Evolutionary conservation across 2,113 vertebrate genomes (phyloP).

Genomic region (Furnarius figulus): DNA sequence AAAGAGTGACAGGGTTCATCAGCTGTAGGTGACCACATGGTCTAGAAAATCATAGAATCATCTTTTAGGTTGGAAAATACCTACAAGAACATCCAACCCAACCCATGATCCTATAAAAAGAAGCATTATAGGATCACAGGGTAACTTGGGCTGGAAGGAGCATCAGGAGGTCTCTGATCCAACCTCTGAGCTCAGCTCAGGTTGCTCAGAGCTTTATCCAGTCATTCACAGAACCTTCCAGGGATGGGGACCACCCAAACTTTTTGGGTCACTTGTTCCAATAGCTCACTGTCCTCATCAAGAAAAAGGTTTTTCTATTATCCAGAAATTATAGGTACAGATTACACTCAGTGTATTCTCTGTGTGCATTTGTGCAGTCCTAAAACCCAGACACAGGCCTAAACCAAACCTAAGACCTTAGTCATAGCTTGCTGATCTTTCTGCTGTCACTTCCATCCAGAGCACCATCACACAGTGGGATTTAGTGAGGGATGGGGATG

Average conservation of each 20-base stretch:
- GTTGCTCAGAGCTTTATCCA: neutral
- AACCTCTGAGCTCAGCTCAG: neutral
- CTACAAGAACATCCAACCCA: neutral
- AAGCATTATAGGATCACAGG: neutral
- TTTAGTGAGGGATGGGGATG: neutral
- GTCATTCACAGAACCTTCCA: neutral
- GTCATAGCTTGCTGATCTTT: neutral
- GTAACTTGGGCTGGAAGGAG: neutral
- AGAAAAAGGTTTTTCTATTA: neutral
- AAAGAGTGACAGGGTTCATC: neutral
- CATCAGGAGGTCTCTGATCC: neutral
- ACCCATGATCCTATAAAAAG: neutral
- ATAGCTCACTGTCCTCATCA: neutral
- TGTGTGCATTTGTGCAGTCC: neutral
- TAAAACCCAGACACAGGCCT: neutral
- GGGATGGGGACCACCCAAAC: neutral
- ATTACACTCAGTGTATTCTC: neutral
- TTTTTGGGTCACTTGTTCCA: neutral
- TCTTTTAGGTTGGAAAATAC: neutral
- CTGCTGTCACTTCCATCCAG: neutral
- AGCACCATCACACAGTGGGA: neutral
- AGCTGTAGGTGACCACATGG: neutral
- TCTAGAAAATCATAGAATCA: neutral
- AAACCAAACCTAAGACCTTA: neutral
- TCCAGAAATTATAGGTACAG: neutral